phyloP scores from a whole-genome alignment of 2,888 invertebrate genomes.

The Habrosyne pyritoides region DNA sequence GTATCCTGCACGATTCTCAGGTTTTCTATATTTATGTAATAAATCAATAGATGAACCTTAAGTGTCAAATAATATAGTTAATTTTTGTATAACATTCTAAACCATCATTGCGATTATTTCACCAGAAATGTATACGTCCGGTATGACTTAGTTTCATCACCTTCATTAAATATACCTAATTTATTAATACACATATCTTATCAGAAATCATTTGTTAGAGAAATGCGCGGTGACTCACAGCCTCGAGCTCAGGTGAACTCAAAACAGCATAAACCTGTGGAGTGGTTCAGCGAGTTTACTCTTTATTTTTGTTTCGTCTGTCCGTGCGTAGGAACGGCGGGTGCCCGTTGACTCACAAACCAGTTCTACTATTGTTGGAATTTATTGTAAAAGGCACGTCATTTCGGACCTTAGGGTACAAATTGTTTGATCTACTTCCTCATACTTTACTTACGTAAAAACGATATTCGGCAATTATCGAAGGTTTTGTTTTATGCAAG shows the following conservation, averaged over 20 bases:
- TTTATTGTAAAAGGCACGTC: not conserved
- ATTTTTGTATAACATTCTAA: too few species aligned
- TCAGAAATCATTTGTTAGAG: not conserved
- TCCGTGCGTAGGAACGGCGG: constrained; percentile 18
- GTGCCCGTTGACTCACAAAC: constrained; percentile 44
- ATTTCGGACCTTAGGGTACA: not conserved
- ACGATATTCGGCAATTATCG: too few species aligned
- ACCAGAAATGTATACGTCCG: too few species aligned
- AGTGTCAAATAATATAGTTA: too few species aligned
- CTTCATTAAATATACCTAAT: not conserved
- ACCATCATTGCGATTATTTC: too few species aligned
- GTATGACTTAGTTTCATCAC: not conserved
- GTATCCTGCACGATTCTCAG: too few species aligned
- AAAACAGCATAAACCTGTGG: constrained; percentile 27
- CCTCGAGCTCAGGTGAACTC: constrained; percentile 18
- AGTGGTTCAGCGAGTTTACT: constrained; percentile 43
- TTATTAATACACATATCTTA: not conserved
- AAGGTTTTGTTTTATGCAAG: too few species aligned
- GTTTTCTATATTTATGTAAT: too few species aligned
- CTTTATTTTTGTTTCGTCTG: constrained; percentile 45
- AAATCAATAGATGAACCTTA: too few species aligned
- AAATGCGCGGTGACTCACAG: not conserved
- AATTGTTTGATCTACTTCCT: not conserved
- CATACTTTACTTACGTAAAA: too few species aligned
- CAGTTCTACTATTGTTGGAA: constrained; percentile 36